Percentiles rank a stretch among this genome's conserved stretches.
Evolutionary conservation across 2,113 vertebrate genomes (phyloP).

Genomic region (Corynorhinus townsendii): DNA sequence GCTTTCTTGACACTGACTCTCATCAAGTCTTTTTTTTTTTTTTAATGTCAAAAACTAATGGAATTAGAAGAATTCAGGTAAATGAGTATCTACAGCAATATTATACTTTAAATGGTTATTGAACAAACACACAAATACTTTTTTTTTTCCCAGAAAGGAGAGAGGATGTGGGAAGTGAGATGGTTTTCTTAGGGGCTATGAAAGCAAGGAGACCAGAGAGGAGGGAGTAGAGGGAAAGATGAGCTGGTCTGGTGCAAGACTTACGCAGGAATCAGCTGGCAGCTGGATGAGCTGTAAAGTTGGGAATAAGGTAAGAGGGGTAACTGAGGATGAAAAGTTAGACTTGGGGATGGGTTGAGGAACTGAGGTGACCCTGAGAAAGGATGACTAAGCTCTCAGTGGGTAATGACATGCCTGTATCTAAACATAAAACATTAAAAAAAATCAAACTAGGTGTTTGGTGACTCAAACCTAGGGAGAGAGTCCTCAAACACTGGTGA

Average conservation of each 20-base stretch:
- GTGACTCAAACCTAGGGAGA: conserved; percentile 77
- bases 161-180: neutral
- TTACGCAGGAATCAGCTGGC: rapidly evolving
- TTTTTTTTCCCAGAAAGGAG: neutral
- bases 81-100: neutral
- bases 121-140: neutral
- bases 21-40: neutral
- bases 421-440: conserved; percentile 76
- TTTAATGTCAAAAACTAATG: neutral
- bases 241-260: too few relatives aligned
- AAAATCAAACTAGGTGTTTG: conserved; percentile 75
- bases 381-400: conserved; percentile 75
- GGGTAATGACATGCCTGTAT: conserved; percentile 76
- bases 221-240: neutral
- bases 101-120: neutral
- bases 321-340: neutral
- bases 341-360: conserved; percentile 61
- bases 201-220: neutral
- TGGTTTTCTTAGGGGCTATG: neutral
- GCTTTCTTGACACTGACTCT: neutral
- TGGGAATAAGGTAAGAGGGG: neutral
- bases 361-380: conserved; percentile 58
- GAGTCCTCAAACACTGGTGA: conserved; percentile 70
- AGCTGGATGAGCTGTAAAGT: neutral
- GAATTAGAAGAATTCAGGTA: neutral